Base-by-base conservation (phyloP, 1,140 invertebrate species). In the Teleogryllus occipitalis region DNA sequence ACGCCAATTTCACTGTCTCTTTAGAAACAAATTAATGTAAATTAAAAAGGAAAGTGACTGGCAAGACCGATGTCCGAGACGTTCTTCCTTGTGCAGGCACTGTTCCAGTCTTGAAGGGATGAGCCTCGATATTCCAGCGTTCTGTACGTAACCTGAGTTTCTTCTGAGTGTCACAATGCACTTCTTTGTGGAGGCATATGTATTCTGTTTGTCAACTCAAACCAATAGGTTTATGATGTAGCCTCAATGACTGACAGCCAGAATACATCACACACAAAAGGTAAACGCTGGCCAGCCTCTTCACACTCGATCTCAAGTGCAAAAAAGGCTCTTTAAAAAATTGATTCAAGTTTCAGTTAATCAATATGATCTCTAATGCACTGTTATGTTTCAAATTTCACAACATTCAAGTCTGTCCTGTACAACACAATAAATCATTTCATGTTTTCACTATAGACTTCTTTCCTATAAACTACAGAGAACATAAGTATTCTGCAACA, bases 311-410 rank as follows among this genome's bases (percentile, higher is more conserved):
- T 14, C 18, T 3, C 18, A 7, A 65, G 18, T 18, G 54, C 2
- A 7, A 65, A 65, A 65, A 65, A 18, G 54, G 2, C 18, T 18
- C 18, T 10, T 65, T 14, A 65, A 65, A 65, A 14, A 14, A 65
- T 65, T 65, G 18, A 65, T 65, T 65, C 27, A 39, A 39, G 27
- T 14, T 65, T 65, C 54, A 65, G 54, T 14, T 65, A 65, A 65
- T 65, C 54, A 65, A 65, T 65, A 65, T 65, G 54, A 65, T 65
- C 54, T 65, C 54, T 65, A 65, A 65, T 65, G 54, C 54, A 65
- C 54, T 65, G 54, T 65, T 65, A 65, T 65, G 54, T 65, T 65
- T 65, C 54, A 65, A 65, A 14, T 65, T 65, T 65, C 54, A 65
- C 54, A 65, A 65, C 54, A 65, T 65, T 65, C 54, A 65, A 65